These are phyloP conservation scores for Porites lobata DNA, from an alignment of 92 coral and sea anemone genomes.

Conservation along the genomic window DNA sequence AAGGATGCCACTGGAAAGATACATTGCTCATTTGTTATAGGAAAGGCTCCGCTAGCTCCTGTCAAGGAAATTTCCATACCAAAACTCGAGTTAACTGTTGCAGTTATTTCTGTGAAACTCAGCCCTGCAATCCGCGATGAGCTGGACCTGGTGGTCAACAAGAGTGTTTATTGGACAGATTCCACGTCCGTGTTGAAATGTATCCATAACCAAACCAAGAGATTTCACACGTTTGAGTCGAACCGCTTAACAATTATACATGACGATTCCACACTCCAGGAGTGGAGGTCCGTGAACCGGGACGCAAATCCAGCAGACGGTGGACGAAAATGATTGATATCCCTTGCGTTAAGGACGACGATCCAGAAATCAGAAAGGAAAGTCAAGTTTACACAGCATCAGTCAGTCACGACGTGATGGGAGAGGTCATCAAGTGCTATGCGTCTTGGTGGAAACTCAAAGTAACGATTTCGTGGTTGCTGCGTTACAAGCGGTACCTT, in stretches of 20 bases:
- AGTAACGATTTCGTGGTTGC: conserved; percentile 68
- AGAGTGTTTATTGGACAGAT: conserved; percentile 20
- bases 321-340: conserved; percentile 20
- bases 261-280: no score
- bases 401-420: conserved; percentile 13
- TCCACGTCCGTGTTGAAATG: conserved; percentile 62
- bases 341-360: conserved; percentile 39
- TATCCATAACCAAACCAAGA: conserved; percentile 44
- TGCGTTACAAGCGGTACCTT: conserved; percentile 59
- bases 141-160: no score
- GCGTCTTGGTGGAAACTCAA: conserved; percentile 77
- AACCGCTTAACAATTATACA: no score
- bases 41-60: conserved; percentile 44
- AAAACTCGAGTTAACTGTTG: no score
- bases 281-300: no score
- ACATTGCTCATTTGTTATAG: conserved; percentile 34
- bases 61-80: no score
- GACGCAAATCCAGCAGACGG: no score
- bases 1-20: neutral
- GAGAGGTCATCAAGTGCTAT: neutral
- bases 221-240: no score
- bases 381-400: conserved; percentile 46
- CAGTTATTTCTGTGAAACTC: no score
- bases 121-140: no score
- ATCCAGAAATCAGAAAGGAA: conserved; percentile 68